Conservation (phyloP, 2,113 vertebrate genomes). For the Tenrec ecaudatus region DNA sequence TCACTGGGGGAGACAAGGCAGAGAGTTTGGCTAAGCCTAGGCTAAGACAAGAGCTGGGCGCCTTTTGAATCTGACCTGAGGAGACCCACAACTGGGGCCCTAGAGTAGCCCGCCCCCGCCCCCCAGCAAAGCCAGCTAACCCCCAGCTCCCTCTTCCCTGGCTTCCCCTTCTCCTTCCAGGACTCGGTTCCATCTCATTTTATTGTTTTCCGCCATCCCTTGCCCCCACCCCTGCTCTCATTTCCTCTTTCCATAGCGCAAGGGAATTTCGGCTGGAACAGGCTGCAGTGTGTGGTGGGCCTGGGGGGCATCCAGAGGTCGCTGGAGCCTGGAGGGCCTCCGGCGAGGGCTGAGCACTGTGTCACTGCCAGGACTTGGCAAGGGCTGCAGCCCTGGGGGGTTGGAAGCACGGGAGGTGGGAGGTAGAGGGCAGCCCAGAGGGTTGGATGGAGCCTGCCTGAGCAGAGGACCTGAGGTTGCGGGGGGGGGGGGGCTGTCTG, state of each 20-base stretch:
- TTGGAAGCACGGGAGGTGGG: conserved; percentile 56
- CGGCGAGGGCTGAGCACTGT: conserved; percentile 71
- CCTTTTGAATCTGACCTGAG: conserved; percentile 12
- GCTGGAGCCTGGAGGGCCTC: conserved; percentile 69
- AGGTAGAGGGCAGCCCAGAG: conserved; percentile 49
- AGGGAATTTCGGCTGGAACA: conserved; percentile 78
- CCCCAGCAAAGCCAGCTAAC: neutral
- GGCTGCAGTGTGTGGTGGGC: conserved; percentile 71
- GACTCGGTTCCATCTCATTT: conserved; percentile 63
- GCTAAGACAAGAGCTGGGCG: neutral
- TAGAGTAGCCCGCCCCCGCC: too few relatives aligned
- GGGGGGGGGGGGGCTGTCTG: conserved; percentile 28
- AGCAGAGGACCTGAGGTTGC: conserved; percentile 37
- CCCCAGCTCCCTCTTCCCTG: neutral
- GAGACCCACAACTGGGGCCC: neutral
- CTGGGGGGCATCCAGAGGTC: conserved; percentile 79
- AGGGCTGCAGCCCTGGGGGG: conserved; percentile 48
- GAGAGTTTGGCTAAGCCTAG: neutral
- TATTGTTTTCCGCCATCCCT: conserved; percentile 46
- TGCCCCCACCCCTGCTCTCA: conserved; percentile 70
- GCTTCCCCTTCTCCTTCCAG: conserved; percentile 50
- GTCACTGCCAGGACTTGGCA: conserved; percentile 80
- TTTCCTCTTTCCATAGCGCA: conserved; percentile 79
- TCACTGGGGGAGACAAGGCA: neutral
- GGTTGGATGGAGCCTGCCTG: conserved; percentile 1